phyloP scores from a whole-genome alignment of 2,113 vertebrate species.

The Anseranas semipalmata region DNA sequence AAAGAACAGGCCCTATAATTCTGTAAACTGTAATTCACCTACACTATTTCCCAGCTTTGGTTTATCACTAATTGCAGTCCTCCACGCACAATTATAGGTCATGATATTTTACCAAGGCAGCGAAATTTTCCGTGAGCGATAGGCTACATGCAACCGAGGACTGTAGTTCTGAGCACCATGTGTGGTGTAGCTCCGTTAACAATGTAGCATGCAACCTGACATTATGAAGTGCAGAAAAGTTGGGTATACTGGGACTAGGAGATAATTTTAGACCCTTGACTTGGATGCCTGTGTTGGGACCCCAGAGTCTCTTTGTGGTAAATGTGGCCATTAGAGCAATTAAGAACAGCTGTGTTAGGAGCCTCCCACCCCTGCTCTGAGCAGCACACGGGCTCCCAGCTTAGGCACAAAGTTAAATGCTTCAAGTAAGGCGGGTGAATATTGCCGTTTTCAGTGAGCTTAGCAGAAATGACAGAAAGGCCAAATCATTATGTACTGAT shows the following conservation, averaged over 20 bases:
- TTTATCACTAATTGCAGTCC: not conserved
- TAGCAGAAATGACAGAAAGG: constrained; percentile 42
- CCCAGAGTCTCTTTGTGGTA: not conserved
- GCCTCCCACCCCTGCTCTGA: not conserved
- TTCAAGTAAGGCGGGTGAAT: not conserved
- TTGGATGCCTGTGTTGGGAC: not conserved
- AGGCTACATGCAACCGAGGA: not conserved
- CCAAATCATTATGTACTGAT: constrained; percentile 20
- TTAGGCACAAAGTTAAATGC: constrained; percentile 40
- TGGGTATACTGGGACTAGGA: not conserved
- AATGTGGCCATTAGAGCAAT: not conserved
- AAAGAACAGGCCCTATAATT: constrained; percentile 21
- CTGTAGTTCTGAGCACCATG: not conserved
- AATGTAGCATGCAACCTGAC: not conserved
- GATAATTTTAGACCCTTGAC: constrained; percentile 18
- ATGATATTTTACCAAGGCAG: constrained; percentile 22
- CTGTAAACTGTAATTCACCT: constrained; percentile 27
- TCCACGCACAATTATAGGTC: not conserved
- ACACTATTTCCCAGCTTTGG: not conserved
- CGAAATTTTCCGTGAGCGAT: not conserved
- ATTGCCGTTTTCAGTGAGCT: constrained; percentile 46
- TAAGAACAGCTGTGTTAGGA: not conserved
- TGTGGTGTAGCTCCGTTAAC: not conserved
- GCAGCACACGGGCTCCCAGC: not conserved
- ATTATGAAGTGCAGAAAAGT: not conserved